Conservation (phyloP, 2,888 invertebrate genomes). For the Philhelius pedissequus region DNA sequence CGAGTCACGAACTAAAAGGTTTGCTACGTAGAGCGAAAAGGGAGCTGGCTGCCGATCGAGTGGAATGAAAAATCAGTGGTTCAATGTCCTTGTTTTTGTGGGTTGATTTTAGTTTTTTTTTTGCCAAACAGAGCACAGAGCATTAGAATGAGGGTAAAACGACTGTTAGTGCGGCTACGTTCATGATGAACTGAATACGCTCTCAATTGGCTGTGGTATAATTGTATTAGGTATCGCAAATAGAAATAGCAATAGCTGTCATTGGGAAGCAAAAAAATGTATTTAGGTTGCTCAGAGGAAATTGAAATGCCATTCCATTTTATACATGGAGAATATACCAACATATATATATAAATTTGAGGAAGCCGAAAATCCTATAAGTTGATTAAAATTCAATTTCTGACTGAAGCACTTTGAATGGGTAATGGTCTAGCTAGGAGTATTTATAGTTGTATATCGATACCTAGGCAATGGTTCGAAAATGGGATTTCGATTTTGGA, state of each 20-base stretch:
- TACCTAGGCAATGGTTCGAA: neutral
- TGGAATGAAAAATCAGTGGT: slow-evolving; percentile 55
- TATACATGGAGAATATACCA: no score
- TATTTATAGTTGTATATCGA: no score
- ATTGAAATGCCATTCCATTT: slow-evolving; percentile 40
- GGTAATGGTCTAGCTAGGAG: neutral
- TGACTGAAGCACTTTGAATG: neutral
- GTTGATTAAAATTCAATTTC: slow-evolving; percentile 22
- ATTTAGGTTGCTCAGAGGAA: slow-evolving; percentile 16
- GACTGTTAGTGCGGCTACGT: slow-evolving; percentile 9
- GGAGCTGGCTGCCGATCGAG: neutral
- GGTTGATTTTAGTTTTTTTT: neutral
- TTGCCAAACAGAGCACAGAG: neutral
- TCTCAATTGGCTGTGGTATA: slow-evolving; percentile 21
- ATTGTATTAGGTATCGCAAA: slow-evolving; percentile 54
- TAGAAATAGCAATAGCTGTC: slow-evolving; percentile 32
- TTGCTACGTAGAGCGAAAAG: neutral
- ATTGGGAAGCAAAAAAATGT: neutral
- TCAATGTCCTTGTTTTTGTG: slow-evolving; percentile 6
- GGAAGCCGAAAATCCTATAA: neutral
- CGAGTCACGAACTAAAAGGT: slow-evolving; percentile 54
- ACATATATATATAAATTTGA: no score
- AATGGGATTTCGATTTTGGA: neutral
- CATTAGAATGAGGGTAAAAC: neutral
- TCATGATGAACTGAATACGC: slow-evolving; percentile 2